phyloP scores from a whole-genome alignment of 1,140 invertebrate genomes.

The Sarcophaga bullata region DNA sequence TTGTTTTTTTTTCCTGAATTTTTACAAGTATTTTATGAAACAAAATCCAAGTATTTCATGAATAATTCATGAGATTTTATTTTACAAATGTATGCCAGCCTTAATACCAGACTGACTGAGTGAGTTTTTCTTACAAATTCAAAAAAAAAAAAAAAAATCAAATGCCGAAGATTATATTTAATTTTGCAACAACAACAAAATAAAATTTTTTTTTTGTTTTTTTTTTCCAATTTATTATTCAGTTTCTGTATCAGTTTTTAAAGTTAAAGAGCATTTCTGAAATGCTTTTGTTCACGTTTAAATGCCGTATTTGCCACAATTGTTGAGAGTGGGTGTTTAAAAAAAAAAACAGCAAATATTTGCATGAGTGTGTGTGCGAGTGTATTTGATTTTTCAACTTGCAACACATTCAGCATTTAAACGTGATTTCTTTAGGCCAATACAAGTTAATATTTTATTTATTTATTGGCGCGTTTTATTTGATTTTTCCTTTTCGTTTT shows the following conservation, averaged over 20 bases:
- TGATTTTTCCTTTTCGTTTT: not conserved
- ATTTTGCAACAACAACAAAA: not conserved
- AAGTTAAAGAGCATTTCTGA: not conserved
- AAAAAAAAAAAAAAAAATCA: not conserved
- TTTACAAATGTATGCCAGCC: too few relatives aligned
- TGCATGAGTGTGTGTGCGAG: too few relatives aligned
- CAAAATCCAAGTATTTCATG: too few relatives aligned
- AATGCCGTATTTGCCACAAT: not conserved
- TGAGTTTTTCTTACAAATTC: not conserved
- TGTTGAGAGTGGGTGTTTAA: not conserved
- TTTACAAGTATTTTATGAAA: too few relatives aligned
- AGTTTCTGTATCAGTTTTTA: not conserved
- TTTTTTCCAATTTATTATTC: not conserved
- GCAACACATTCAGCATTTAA: not conserved
- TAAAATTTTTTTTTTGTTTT: not conserved
- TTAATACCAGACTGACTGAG: too few relatives aligned
- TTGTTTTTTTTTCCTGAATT: too few relatives aligned
- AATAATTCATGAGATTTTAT: too few relatives aligned
- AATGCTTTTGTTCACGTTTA: not conserved
- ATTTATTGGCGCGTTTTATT: not conserved
- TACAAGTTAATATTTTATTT: constrained; percentile 2
- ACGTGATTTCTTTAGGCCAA: constrained; percentile 8
- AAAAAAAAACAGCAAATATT: too few relatives aligned
- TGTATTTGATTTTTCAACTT: not conserved
- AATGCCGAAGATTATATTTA: not conserved